Evolutionary conservation across 2,797 vertebrate species (phyloP).

Genomic region (Rhabdophis nuchalis): DNA sequence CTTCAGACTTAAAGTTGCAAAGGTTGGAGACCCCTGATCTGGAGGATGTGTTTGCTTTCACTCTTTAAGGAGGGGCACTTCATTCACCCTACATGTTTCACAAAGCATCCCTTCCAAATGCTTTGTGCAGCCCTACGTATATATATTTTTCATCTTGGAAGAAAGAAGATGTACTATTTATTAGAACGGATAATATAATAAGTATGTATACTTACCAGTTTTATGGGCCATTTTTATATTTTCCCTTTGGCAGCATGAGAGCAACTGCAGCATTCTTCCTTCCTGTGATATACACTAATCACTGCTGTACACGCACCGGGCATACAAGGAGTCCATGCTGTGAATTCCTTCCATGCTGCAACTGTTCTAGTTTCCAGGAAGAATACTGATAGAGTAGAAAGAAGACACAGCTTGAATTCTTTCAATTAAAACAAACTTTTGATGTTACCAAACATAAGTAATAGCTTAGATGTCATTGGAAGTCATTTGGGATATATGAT

Average conservation of each 20-base stretch:
- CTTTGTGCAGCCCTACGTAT: not conserved
- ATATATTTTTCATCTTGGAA: not conserved
- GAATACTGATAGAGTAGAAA: not conserved
- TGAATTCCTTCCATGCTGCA: not conserved
- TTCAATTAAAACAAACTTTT: not conserved
- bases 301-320: not conserved
- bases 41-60: not conserved
- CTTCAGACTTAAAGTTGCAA: no score
- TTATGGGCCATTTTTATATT: rapidly evolving
- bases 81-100: not conserved
- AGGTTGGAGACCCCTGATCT: no score
- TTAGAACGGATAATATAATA: not conserved
- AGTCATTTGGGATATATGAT: not conserved
- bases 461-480: not conserved
- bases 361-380: not conserved
- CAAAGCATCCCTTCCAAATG: not conserved
- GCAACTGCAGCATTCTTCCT: not conserved
- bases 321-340: slow-evolving; percentile 1
- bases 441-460: not conserved
- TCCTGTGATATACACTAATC: not conserved
- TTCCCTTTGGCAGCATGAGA: not conserved
- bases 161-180: not conserved
- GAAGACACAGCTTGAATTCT: not conserved
- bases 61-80: not conserved
- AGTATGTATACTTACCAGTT: not conserved